These are phyloP conservation scores for Pseudoatta argentina DNA, from an alignment of 1,140 invertebrate genomes.

Conservation along the genomic window DNA sequence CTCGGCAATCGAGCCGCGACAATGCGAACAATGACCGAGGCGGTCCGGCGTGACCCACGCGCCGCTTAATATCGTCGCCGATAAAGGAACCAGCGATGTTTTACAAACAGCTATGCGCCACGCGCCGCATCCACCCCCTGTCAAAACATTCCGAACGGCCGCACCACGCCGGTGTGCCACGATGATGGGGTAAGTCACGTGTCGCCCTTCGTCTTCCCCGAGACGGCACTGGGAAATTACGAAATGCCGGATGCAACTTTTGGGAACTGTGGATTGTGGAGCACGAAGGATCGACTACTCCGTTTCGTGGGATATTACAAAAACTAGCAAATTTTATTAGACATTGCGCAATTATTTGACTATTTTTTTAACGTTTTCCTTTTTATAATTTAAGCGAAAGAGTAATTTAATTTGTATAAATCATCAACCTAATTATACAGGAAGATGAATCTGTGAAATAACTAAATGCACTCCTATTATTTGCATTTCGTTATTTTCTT, in stretches of 20 bases:
- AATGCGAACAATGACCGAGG: conserved; percentile 78
- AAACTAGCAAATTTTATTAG: neutral
- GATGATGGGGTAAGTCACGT: conserved; percentile 59
- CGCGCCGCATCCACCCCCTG: conserved; percentile 81
- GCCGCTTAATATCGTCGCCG: conserved; percentile 81
- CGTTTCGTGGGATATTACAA: neutral
- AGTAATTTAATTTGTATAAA: neutral
- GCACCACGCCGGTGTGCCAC: conserved; percentile 43
- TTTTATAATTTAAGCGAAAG: no score
- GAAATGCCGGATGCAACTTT: conserved; percentile 28
- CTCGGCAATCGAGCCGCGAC: conserved; percentile 82
- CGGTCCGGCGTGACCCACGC: conserved; percentile 76
- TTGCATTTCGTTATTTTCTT: no score
- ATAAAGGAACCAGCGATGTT: conserved; percentile 84
- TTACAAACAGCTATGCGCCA: conserved; percentile 85
- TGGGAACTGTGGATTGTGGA: neutral
- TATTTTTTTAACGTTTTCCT: no score
- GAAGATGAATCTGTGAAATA: neutral
- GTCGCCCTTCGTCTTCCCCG: conserved; percentile 58
- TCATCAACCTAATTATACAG: neutral
- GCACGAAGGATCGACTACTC: neutral
- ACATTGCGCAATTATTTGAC: neutral
- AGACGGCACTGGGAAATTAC: conserved; percentile 50
- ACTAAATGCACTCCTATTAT: no score
- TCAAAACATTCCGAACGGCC: conserved; percentile 83